Evolutionary conservation across 2,888 invertebrate species (phyloP), one percentile per base, ranked within the genome.

Genomic region (Leptinotarsa juncta): DNA sequence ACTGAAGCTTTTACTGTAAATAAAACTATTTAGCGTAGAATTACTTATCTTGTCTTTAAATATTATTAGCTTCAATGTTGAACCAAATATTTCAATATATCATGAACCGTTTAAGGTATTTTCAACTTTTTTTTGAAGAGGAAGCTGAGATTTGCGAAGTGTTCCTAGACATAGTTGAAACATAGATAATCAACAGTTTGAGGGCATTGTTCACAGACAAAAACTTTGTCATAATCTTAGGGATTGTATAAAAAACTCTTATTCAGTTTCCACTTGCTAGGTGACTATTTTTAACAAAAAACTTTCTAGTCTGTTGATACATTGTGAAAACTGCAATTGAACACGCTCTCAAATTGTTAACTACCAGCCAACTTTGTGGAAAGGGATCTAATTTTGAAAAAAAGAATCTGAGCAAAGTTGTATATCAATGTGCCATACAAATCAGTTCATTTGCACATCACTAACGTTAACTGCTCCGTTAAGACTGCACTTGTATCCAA

Each of bases 401-500:
- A 67, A 32, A 32, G 7, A 32, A 67, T 78, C 67, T 76, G 76
- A 73, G 78, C 78, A 57, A 75, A 76, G 74, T 77, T 62, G 71
- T 79, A 76, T 77, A 75, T 81, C 68, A 77, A 79, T 81, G 80
- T 75, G 74, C 73, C 75, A 75, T 75, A 73, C 65, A 48, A 65
- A 68, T 72, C 65, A 67, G 73, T 77, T 66, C 65, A 73, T 78
- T 76, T 77, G 75, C 74, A 79, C 79, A 80, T 74, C 78, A 81
- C 77, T 73, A 53, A 18, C 60, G 70, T 78, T 74, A 76, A 72
- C 78, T 78, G 79, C 67, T 53, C 72, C 76, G 75, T 81, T 73
- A 82, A 83, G 83, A 83, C 84, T 84, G 84, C 83, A 83, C 82
- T 79, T 79, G 75, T 82, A 83, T 83, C 84, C 84, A 84, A 84